A percentile compares a stretch with the other conserved stretches of the same genome.
phyloP scores from a whole-genome alignment of 1,140 invertebrate genomes.

The Bactericera cockerelli region DNA sequence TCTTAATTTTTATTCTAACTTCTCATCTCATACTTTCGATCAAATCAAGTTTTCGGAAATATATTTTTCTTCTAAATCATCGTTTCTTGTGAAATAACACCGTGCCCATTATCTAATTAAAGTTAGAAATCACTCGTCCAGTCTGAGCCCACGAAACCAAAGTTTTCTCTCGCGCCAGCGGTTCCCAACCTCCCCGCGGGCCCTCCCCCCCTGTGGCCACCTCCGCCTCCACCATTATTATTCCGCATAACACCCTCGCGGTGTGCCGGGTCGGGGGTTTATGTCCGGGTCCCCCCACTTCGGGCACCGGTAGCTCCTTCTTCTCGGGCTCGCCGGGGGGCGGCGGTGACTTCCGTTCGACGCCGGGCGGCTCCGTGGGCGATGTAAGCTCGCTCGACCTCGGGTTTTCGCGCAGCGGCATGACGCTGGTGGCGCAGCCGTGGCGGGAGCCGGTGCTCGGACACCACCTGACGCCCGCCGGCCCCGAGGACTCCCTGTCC shows the following conservation, averaged over 20 bases:
- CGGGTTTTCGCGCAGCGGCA: slow-evolving; percentile 39
- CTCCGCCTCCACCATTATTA: slow-evolving; percentile 22
- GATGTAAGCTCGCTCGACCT: slow-evolving; percentile 27
- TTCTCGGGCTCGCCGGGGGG: slow-evolving; percentile 24
- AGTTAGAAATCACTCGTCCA: not conserved
- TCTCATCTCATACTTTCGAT: too few relatives aligned
- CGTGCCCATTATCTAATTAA: not conserved
- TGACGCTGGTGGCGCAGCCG: slow-evolving; percentile 47
- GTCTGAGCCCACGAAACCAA: not conserved
- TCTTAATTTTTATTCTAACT: not conserved
- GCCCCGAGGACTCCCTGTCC: slow-evolving; percentile 13
- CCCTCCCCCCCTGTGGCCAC: not conserved
- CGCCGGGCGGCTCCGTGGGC: slow-evolving; percentile 27
- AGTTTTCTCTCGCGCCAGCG: not conserved
- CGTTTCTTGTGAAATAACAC: not conserved
- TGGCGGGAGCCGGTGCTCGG: slow-evolving; percentile 43
- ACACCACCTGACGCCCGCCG: slow-evolving; percentile 27
- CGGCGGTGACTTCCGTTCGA: slow-evolving; percentile 20
- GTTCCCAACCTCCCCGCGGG: not conserved
- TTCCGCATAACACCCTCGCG: slow-evolving; percentile 23
- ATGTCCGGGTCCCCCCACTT: slow-evolving; percentile 17
- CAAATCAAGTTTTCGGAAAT: not conserved
- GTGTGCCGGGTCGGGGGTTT: slow-evolving; percentile 20
- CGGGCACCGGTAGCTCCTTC: slow-evolving; percentile 14
- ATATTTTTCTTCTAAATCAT: too few relatives aligned